phyloP scores from a whole-genome alignment of 2,888 invertebrate species.

The Melanophora roralis region DNA sequence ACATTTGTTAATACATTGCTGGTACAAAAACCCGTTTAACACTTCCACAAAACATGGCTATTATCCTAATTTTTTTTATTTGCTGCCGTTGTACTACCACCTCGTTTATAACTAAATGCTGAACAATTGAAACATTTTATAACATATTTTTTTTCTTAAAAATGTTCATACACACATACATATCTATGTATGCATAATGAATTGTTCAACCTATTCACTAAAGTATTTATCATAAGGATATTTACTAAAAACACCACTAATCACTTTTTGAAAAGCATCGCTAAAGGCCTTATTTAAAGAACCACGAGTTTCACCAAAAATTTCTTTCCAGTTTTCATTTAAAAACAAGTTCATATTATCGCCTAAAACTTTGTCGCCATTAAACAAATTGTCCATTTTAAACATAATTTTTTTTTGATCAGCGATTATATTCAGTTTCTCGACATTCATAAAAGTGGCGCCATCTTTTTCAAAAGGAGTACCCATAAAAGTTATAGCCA shows the following conservation, averaged over 20 bases:
- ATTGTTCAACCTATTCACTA: conserved; percentile 40
- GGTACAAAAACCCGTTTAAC: no score
- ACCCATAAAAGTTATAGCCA: conserved; percentile 59
- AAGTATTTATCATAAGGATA: conserved; percentile 66
- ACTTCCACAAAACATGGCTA: no score
- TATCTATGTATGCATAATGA: no score
- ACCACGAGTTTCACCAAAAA: conserved; percentile 57
- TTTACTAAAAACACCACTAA: conserved; percentile 74
- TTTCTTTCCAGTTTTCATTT: conserved; percentile 77
- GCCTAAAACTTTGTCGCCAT: conserved; percentile 77
- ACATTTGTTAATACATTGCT: no score
- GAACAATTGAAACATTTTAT: no score
- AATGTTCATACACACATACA: no score
- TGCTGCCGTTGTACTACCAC: no score
- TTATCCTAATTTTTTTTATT: no score
- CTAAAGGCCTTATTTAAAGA: conserved; percentile 68
- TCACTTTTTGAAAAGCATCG: conserved; percentile 70
- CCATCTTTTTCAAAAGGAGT: conserved; percentile 58
- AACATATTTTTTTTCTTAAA: no score
- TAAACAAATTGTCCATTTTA: conserved; percentile 76
- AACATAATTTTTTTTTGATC: conserved; percentile 63
- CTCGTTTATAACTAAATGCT: no score
- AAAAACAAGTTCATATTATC: conserved; percentile 78
- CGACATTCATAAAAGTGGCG: conserved; percentile 61
- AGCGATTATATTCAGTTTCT: conserved; percentile 50